Evolutionary conservation across 2,888 invertebrate species (phyloP).

Genomic region (Mimas tiliae): DNA sequence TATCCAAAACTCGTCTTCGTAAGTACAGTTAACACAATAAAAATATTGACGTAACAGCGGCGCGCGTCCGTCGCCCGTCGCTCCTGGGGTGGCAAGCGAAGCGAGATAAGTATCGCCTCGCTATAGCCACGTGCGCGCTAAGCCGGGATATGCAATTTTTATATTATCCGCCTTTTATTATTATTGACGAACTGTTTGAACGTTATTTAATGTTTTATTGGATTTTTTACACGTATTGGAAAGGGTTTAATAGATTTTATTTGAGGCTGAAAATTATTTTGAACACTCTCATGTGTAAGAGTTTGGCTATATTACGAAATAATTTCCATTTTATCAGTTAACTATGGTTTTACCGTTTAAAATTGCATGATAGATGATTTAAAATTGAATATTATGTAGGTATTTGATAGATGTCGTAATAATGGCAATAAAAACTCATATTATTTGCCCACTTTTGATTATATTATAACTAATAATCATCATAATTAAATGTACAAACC

Average conservation of each 20-base stretch:
- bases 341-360: too few relatives aligned
- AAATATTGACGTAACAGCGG: slow-evolving; percentile 23
- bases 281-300: neutral
- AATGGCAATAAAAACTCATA: neutral
- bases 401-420: neutral
- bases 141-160: slow-evolving; percentile 70
- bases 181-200: slow-evolving; percentile 51
- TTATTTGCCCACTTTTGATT: neutral
- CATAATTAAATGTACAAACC: slow-evolving; percentile 20
- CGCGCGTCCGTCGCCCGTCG: slow-evolving; percentile 1
- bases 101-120: slow-evolving; percentile 73
- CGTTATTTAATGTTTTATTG: slow-evolving; percentile 59
- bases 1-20: neutral
- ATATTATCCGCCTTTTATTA: slow-evolving; percentile 66
- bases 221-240: slow-evolving; percentile 31
- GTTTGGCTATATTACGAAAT: neutral
- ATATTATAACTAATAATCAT: neutral
- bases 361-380: too few relatives aligned
- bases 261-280: neutral
- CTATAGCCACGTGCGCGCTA: slow-evolving; percentile 65
- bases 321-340: too few relatives aligned
- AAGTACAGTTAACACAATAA: slow-evolving; percentile 26
- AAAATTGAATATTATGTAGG: too few relatives aligned
- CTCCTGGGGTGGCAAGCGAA: slow-evolving; percentile 65
- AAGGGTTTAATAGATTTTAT: neutral